Evolutionary conservation across 2,888 invertebrate genomes (phyloP), one percentile per base, ranked within the genome.

Genomic region (Dioctria rufipes): DNA sequence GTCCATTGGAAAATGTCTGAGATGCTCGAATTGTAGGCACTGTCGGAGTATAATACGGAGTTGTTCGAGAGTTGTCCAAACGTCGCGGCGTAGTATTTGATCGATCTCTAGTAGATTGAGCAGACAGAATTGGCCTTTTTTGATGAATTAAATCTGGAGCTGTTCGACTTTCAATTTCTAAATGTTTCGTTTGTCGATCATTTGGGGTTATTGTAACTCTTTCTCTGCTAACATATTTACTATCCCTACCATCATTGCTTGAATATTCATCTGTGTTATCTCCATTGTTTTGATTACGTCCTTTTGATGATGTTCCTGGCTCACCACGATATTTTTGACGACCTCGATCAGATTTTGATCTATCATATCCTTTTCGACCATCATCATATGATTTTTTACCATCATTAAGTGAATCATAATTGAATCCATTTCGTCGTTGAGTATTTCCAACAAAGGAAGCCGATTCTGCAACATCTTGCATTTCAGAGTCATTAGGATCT

Each of bases 381-480:
- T 60, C 67, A 42, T 54, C 43, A 4, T 71, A 58, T 60, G 71
- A 13, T 60, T 39, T 65, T 49, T 79, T 11, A 3, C 46, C 81
- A 3, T 69, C 77, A 43, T 40, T 40, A 8, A 81, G 69, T 8
- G 69, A 42, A 39, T 83, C 83, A 37, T 84, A 85, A 85, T 89
- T 80, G 85, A 87, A 81, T 46, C 84, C 84, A 86, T 87, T 54
- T 82, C 80, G 13, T 39, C 82, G 67, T 85, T 51, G 81, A 58
- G 71, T 67, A 25, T 75, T 81, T 42, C 83, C 85, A 4, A 88
- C 92, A 86, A 95, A 95, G 0, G 95, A 94, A 0, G 94, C 94
- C 5, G 94, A 93, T 88, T 95, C 95, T 6, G 95, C 94, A 0
- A 93, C 91, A 2, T 93, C 91, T 86, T 95, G 95, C 86, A 92